phyloP scores from a whole-genome alignment of 2,113 vertebrate species.

The Hemiprocne comata region DNA sequence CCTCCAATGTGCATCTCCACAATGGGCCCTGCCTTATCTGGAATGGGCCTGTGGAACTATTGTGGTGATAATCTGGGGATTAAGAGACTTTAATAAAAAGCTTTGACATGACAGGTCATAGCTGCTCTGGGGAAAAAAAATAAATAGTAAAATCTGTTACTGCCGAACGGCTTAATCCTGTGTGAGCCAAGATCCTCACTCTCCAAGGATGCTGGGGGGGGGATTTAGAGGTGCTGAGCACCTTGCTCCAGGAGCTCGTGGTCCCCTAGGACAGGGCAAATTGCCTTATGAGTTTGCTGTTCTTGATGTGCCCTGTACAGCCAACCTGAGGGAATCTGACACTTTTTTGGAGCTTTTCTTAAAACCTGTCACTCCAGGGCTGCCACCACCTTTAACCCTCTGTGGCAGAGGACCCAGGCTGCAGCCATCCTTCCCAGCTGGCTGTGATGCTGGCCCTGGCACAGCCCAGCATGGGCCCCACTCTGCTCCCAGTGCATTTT shows the following conservation, averaged over 20 bases:
- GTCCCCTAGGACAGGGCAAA: background rate
- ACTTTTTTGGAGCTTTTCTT: background rate
- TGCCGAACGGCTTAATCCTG: constrained; percentile 31
- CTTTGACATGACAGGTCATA: constrained; percentile 58
- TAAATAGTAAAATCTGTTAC: constrained; percentile 17
- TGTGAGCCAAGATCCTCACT: background rate
- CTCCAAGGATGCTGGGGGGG: background rate
- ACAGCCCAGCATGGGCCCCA: background rate
- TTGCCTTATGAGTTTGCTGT: background rate
- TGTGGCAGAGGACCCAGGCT: rapidly evolving
- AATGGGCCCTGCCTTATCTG: constrained; percentile 52
- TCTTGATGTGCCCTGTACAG: background rate
- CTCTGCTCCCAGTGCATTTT: background rate
- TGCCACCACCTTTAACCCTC: background rate
- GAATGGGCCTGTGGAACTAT: constrained; percentile 49
- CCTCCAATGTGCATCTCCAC: constrained; percentile 29
- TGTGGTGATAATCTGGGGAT: constrained; percentile 66
- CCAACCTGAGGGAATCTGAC: background rate
- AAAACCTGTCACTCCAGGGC: background rate
- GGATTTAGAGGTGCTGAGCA: background rate
- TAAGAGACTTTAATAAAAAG: constrained; percentile 69
- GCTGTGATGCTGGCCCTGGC: background rate
- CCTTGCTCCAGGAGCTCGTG: background rate
- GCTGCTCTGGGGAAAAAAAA: background rate
- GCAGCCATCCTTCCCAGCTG: background rate